Base-by-base conservation (phyloP, 2,888 invertebrate genomes). In the Osmoderma eremita region DNA sequence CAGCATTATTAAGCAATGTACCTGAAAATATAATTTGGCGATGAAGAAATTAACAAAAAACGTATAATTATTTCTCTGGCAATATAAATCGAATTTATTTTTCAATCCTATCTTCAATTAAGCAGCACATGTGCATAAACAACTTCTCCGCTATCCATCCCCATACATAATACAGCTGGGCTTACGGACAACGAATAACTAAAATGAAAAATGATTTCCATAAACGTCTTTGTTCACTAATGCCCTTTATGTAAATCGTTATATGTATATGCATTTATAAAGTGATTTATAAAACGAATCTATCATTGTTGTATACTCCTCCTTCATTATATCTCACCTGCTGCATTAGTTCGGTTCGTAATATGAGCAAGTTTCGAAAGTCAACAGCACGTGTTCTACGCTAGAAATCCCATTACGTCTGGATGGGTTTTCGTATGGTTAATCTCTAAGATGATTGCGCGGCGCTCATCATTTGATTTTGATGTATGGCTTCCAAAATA, bases 281-380 rank as follows among this genome's bases (percentile, higher is more conserved):
- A 24, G 36, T 61, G 45, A 61, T 61, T 61, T 61, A 61, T 45
- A 61, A 61, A 61, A 61, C 41, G 48, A 61, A 61, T 61, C 58
- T 45, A 48, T 61, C 58, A 61, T 45, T 61, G 42, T 58, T 58
- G 48, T 45, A 45, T 45, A 12, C 58, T 5, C n/a, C 15, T 42
- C 20, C 17, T 30, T 8, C 10, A 61, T 61, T n/a, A 38, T 20
- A 38, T 53, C 36, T 24, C 45, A 61, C 45, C 42, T 45, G 58
- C 30, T 24, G 30, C 45, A 61, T 45, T 58, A 42, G 42, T 58
- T 38, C 17, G 45, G 42, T 58, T 42, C 20, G 38, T 38, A 45
- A 10, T 45, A 61, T 45, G 22, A 15, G 45, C 45, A 61, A 45
- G 30, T 24, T 61, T 20, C 12, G 30, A 61, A 30, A 36, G 24